Evolutionary conservation across 1,140 invertebrate genomes (phyloP).

Genomic region (Dermatophagoides farinae): DNA sequence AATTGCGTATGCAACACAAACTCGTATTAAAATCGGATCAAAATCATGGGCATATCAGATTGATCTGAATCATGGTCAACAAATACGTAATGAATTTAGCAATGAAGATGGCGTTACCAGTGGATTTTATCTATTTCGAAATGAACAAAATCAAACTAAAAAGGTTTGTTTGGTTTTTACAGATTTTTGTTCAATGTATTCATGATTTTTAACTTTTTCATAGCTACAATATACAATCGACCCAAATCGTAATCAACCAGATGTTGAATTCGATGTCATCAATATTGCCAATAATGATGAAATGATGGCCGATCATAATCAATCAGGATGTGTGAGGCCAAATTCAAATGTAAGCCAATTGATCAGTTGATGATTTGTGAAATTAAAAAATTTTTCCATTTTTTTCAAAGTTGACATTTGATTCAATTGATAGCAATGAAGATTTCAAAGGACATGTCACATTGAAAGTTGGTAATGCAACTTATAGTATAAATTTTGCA

Average conservation of each 20-base stretch:
- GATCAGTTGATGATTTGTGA: not conserved
- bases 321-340: too few species aligned
- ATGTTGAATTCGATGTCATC: slow-evolving; percentile 6
- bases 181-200: too few species aligned
- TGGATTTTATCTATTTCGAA: not conserved
- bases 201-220: not conserved
- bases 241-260: not conserved
- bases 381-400: not conserved
- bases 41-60: slow-evolving; percentile 3
- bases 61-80: not conserved
- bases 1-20: slow-evolving; percentile 1
- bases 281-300: not conserved
- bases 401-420: slow-evolving; percentile 1
- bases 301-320: not conserved
- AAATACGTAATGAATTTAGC: slow-evolving; percentile 3
- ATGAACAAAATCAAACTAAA: not conserved
- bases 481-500: slow-evolving; percentile 5
- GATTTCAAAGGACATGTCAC: slow-evolving; percentile 9
- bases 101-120: slow-evolving; percentile 3
- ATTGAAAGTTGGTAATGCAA: slow-evolving; percentile 8
- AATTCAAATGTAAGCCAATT: too few species aligned
- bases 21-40: slow-evolving; percentile 4
- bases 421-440: slow-evolving; percentile 10
- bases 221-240: slow-evolving; percentile 8
- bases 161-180: slow-evolving; percentile 3